Evolutionary conservation across 2,113 vertebrate genomes (phyloP).

Genomic region (Artemisiospiza belli): DNA sequence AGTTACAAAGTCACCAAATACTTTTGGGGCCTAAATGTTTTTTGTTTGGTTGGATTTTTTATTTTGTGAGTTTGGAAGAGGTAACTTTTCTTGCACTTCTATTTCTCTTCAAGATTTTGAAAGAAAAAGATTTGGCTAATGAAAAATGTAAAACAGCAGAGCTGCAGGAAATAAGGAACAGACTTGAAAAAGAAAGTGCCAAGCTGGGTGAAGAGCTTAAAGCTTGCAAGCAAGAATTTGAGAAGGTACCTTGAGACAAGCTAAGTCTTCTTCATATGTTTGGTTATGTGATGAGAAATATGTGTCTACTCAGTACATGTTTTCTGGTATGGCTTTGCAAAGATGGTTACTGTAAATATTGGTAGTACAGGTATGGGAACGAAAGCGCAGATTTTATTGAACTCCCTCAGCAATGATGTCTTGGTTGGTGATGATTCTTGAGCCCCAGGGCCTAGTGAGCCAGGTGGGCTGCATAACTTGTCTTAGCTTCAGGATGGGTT

Average conservation of each 20-base stretch:
- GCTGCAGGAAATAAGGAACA: slow-evolving; percentile 79
- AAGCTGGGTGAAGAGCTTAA: slow-evolving; percentile 84
- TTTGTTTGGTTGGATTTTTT: not conserved
- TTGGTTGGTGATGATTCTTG: not conserved
- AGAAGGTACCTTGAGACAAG: slow-evolving; percentile 81
- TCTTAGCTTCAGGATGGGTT: not conserved
- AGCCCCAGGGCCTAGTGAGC: not conserved
- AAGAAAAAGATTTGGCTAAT: slow-evolving; percentile 85
- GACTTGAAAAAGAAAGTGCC: slow-evolving; percentile 82
- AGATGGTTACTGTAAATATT: not conserved
- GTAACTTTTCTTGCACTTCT: not conserved
- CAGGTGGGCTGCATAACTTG: not conserved
- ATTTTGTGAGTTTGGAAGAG: not conserved
- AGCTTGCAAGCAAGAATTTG: slow-evolving; percentile 78
- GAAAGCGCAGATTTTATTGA: not conserved
- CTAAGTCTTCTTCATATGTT: not conserved
- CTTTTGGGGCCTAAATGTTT: not conserved
- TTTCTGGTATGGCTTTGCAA: slow-evolving; percentile 5
- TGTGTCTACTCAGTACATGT: not conserved
- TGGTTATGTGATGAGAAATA: not conserved
- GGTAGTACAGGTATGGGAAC: not conserved
- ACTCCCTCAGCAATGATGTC: not conserved
- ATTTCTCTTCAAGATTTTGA: slow-evolving; percentile 75
- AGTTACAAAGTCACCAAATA: not conserved
- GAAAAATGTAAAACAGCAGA: slow-evolving; percentile 84